These are phyloP conservation scores for Hylyphantes graminicola DNA, from an alignment of 1,140 invertebrate species.

Conservation along the genomic window DNA sequence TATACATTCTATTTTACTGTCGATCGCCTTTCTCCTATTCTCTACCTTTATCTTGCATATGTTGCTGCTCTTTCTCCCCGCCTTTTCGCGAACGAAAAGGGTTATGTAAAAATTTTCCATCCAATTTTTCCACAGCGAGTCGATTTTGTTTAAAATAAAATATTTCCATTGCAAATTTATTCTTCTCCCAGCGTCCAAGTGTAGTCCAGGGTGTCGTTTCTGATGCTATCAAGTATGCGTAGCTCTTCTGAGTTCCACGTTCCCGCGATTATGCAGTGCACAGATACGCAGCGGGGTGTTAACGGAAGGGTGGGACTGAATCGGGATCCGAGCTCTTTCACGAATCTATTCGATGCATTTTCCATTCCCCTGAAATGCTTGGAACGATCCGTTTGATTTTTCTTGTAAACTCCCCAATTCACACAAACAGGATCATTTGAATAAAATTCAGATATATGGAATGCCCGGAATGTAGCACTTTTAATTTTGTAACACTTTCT, in stretches of 20 bases:
- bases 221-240: conserved; percentile 31
- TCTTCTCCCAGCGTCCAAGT: conserved; percentile 25
- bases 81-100: conserved; percentile 23
- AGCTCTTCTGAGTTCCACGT: conserved; percentile 17
- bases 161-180: conserved; percentile 51
- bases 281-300: conserved; percentile 11
- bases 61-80: conserved; percentile 30
- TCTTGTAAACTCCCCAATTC: conserved; percentile 10
- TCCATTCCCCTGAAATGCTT: conserved; percentile 8
- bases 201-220: conserved; percentile 47
- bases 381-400: conserved; percentile 37
- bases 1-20: conserved; percentile 44
- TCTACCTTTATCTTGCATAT: conserved; percentile 16
- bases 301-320: conserved; percentile 13
- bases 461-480: neutral
- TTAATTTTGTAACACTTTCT: neutral
- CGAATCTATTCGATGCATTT: conserved; percentile 11
- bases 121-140: conserved; percentile 25
- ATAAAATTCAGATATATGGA: conserved; percentile 19
- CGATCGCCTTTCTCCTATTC: conserved; percentile 15
- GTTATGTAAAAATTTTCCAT: conserved; percentile 51
- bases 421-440: conserved; percentile 36
- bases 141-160: conserved; percentile 53
- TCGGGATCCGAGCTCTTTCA: neutral
- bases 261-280: conserved; percentile 9